These are phyloP conservation scores for Brevipalpus yothersi DNA, from an alignment of 1,140 invertebrate genomes.

Conservation along the genomic window DNA sequence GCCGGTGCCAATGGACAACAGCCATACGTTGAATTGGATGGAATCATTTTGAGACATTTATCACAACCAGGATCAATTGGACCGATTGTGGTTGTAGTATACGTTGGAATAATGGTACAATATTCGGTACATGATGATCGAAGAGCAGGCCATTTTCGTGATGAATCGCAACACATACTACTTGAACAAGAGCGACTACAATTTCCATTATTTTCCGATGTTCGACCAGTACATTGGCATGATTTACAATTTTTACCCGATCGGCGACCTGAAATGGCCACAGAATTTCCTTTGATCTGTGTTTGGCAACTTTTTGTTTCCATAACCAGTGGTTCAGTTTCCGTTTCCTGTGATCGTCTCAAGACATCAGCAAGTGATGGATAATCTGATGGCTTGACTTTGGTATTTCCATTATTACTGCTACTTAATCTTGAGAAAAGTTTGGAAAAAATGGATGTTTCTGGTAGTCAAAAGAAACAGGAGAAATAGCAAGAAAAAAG, in stretches of 20 bases:
- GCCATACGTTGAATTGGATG: not conserved
- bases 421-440: not conserved
- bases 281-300: not conserved
- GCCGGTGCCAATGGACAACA: not conserved
- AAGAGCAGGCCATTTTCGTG: not conserved
- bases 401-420: not conserved
- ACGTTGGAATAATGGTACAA: not conserved
- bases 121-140: not conserved
- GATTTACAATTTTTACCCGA: not conserved
- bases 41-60: not conserved
- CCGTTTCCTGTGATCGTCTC: not conserved
- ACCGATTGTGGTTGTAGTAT: not conserved
- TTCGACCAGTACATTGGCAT: not conserved
- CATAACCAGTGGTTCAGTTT: not conserved
- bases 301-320: not conserved
- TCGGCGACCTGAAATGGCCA: not conserved
- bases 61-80: not conserved
- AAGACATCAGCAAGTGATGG: not conserved
- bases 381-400: not conserved
- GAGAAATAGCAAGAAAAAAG: not conserved
- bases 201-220: not conserved
- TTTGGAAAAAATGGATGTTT: not conserved
- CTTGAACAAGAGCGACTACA: not conserved
- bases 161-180: not conserved
- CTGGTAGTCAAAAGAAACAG: not conserved